These are phyloP conservation scores for Rhineura floridana DNA, from an alignment of 2,113 vertebrate genomes.

Conservation along the genomic window DNA sequence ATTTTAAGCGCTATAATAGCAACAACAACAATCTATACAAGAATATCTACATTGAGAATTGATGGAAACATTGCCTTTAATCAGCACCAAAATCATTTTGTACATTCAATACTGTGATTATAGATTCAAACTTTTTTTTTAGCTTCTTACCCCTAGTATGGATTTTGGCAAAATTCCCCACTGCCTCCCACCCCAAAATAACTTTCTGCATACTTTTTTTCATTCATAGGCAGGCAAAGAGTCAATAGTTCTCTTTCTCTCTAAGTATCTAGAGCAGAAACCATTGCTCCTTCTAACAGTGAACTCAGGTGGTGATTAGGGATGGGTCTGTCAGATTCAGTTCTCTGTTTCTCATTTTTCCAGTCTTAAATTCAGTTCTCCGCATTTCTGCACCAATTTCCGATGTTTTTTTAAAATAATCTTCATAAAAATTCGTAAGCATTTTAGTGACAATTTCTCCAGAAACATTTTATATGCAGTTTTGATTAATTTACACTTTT, in stretches of 20 bases:
- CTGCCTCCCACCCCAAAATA: too few species aligned
- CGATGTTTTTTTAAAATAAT: too few species aligned
- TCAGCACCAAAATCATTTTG: background rate
- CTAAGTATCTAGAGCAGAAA: background rate
- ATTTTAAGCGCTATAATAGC: background rate
- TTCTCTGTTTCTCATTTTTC: too few species aligned
- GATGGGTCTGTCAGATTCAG: too few species aligned
- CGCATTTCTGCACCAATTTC: too few species aligned
- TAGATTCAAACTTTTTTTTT: slow-evolving; percentile 15
- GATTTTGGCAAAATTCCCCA: background rate
- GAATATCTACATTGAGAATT: background rate
- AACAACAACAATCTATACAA: background rate
- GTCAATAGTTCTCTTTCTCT: background rate
- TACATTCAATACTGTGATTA: background rate
- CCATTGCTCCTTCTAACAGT: background rate
- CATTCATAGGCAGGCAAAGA: background rate
- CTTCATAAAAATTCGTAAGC: too few species aligned
- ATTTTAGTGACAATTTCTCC: too few species aligned
- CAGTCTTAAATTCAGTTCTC: too few species aligned
- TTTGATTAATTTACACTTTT: too few species aligned
- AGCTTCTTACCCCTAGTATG: background rate
- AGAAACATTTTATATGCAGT: too few species aligned
- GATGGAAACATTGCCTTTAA: background rate
- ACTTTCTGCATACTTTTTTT: background rate
- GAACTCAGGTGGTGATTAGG: background rate